Evolutionary conservation across 2,888 invertebrate genomes (phyloP), one percentile per base, ranked within the genome.

Genomic region (Panopea generosa): DNA sequence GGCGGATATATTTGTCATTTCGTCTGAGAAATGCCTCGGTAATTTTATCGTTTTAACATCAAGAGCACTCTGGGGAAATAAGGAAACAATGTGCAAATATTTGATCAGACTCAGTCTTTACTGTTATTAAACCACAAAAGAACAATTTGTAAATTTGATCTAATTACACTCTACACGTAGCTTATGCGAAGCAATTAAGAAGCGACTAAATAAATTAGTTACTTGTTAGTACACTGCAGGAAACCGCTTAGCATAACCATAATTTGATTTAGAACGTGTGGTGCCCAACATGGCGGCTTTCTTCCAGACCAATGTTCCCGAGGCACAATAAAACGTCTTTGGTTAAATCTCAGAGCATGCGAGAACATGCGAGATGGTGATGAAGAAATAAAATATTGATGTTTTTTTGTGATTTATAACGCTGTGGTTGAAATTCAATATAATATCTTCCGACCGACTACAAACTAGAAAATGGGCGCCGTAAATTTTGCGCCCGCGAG

Each of bases 111-210:
- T 50, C 24, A 38, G 62, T 43, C 56, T 45, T 62, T 63, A 56
- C 57, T 62, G 75, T 73, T 69, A 73, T 69, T 76, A 65, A 73
- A 62, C 75, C 79, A 80, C 79, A 80, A 80, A 72, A 75, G 79
- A 72, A 80, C 76, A 80, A 80, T 80, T 80, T 76, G 79, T 76
- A 75, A 80, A 69, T 80, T 68, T 72, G 52, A 80, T 80, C 79
- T 69, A 80, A 80, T 80, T 80, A 80, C 57, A 18, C 38, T 56
- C 69, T 69, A 75, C 79, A 65, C 57, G 62, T 56, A 80, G 72
- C 75, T 75, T 80, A 76, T 76, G 79, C 69, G 69, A 65, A 65
- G 65, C 79, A 80, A 80, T 76, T 76, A 71, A 69, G 33, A 38
- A 56, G 29, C 65, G 66, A 27, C 69, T 80, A 80, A 80, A 65